Conservation (phyloP, 1,140 invertebrate genomes). For the Melanaphis sacchari region DNA sequence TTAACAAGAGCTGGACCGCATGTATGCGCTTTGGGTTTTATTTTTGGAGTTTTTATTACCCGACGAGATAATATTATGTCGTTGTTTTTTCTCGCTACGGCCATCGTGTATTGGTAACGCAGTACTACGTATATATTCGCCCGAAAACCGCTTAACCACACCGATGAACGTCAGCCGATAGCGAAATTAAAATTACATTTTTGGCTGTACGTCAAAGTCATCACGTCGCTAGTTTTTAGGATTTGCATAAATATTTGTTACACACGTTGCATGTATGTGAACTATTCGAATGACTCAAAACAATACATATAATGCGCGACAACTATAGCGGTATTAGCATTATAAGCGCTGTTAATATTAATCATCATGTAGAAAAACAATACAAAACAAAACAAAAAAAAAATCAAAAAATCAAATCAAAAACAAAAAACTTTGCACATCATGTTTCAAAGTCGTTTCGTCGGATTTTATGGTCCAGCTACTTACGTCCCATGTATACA, state of each 20-base stretch:
- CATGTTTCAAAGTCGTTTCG: background rate
- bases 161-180: background rate
- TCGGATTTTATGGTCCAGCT: constrained; percentile 7
- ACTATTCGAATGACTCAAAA: constrained; percentile 5
- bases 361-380: constrained; percentile 10
- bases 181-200: constrained; percentile 38
- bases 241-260: constrained; percentile 40
- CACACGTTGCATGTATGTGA: background rate
- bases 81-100: background rate
- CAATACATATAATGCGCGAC: background rate
- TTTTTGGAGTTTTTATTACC: constrained; percentile 56
- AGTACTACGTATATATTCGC: background rate
- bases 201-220: constrained; percentile 45
- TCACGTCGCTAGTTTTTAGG: constrained; percentile 16
- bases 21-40: constrained; percentile 36
- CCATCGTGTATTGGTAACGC: background rate
- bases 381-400: background rate
- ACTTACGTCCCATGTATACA: background rate
- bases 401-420: background rate
- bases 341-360: constrained; percentile 8
- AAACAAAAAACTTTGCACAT: background rate
- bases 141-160: constrained; percentile 4
- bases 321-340: background rate
- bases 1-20: constrained; percentile 16
- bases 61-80: constrained; percentile 6